Evolutionary conservation across 2,888 invertebrate genomes (phyloP).

Genomic region (Phorcus lineatus): DNA sequence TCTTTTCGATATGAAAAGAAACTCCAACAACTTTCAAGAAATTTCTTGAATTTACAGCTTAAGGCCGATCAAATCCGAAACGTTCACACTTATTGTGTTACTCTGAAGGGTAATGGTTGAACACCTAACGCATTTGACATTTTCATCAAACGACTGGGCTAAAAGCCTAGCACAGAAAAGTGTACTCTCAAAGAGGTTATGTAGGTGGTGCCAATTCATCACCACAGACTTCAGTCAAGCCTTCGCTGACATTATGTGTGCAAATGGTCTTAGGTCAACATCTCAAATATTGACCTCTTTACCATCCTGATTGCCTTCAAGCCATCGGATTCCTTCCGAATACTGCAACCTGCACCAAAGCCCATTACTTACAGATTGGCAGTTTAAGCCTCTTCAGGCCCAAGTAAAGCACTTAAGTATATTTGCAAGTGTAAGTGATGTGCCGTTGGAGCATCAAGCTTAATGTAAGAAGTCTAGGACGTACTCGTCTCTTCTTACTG

Average conservation of each 20-base stretch:
- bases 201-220: not conserved
- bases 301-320: not conserved
- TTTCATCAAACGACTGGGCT: too few species aligned
- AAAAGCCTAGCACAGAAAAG: too few species aligned
- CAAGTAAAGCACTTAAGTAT: not conserved
- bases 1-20: too few species aligned
- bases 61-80: too few species aligned
- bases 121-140: too few species aligned
- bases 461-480: too few species aligned
- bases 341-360: not conserved
- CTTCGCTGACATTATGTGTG: not conserved
- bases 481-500: too few species aligned
- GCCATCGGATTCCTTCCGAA: not conserved
- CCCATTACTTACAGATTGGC: constrained; percentile 10
- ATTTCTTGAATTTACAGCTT: too few species aligned
- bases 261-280: not conserved
- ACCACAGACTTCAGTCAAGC: not conserved
- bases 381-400: not conserved
- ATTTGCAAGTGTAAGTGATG: not conserved
- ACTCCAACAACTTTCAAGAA: too few species aligned
- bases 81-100: too few species aligned
- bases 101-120: too few species aligned
- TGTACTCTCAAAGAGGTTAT: too few species aligned
- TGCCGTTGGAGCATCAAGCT: not conserved
- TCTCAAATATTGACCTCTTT: not conserved